Evolutionary conservation across 2,797 vertebrate species (phyloP).

Genomic region (Liparis tanakae): DNA sequence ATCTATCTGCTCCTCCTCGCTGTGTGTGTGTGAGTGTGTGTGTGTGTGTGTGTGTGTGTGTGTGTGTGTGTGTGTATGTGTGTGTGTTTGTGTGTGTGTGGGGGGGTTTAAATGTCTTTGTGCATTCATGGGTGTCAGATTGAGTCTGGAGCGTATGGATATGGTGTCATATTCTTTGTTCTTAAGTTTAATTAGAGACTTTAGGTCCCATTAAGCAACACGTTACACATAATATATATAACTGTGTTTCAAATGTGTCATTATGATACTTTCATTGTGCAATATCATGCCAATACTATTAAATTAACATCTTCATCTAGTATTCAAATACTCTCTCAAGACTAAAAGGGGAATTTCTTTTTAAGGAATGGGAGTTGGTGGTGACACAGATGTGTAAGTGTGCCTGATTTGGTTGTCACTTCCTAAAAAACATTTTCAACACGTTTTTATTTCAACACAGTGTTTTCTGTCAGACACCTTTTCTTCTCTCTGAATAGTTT

Average conservation of each 20-base stretch:
- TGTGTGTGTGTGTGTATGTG: slow-evolving; percentile 18
- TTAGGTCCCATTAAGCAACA: slow-evolving; percentile 1
- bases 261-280: background rate
- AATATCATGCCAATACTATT: background rate
- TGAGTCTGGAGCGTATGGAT: slow-evolving; percentile 40
- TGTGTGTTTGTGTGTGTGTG: background rate
- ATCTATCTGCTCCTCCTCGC: slow-evolving; percentile 74
- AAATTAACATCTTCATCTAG: background rate
- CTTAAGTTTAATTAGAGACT: slow-evolving; percentile 53
- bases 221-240: background rate
- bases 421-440: background rate
- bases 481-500: slow-evolving; percentile 10
- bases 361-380: background rate
- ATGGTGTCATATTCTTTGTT: slow-evolving; percentile 44
- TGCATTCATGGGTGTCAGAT: slow-evolving; percentile 39
- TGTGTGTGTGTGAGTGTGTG: background rate
- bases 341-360: background rate
- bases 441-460: background rate
- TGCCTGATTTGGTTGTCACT: background rate
- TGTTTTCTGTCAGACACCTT: slow-evolving; percentile 6
- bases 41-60: slow-evolving; percentile 7
- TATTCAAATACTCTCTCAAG: background rate
- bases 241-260: background rate
- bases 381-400: background rate
- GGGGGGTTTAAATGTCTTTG: slow-evolving; percentile 11